Base-by-base conservation (phyloP, 1,140 invertebrate genomes). In the Drosophila athabasca region DNA sequence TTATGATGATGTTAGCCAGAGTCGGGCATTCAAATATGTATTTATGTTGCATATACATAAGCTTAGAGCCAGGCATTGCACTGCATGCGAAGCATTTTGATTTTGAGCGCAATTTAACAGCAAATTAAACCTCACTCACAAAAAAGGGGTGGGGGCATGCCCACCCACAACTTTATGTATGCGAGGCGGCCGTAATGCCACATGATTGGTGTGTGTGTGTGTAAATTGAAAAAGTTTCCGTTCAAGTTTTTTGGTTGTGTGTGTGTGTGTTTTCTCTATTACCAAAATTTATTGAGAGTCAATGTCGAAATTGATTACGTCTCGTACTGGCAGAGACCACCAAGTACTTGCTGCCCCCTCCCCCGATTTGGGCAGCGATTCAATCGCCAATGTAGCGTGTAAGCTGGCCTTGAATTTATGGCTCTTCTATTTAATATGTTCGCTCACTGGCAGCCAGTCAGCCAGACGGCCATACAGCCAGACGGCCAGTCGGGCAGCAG, bases 221-320 rank as follows among this genome's bases (percentile, higher is more conserved):
- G 88, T 58, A 88, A 88, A 87, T 87, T 87, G 83, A 88, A 87
- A 87, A 87, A 87, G 83, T 88, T 87, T 88, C 70, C 71, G 69
- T 57, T 59, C 75, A 89, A 82, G 83, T 82, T 88, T 11, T 35
- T 35, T 26, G 61, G 46, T 75, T 82, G 78, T 85, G 62, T 68
- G 22, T 24, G 22, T 24, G 17, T 19, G 17, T 19, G 17, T 81
- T 70, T 51, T 57, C 49, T 67, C 54, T 60, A 24, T 46, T 67
- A 52, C 22, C n/a, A 6, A 68, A 88, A 87, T 85, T 88, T 85
- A 85, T 85, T 78, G 83, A 62, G 75, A 71, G 64, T 55, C 73
- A 52, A 62, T 72, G 77, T 62, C 29, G 68, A 62, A 83, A 84
- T 84, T 80, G 80, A 87, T 88, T 75, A 66, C 17, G 17, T 19